These are phyloP conservation scores for Acanthisitta chloris DNA, from an alignment of 2,113 vertebrate genomes.

Conservation along the genomic window DNA sequence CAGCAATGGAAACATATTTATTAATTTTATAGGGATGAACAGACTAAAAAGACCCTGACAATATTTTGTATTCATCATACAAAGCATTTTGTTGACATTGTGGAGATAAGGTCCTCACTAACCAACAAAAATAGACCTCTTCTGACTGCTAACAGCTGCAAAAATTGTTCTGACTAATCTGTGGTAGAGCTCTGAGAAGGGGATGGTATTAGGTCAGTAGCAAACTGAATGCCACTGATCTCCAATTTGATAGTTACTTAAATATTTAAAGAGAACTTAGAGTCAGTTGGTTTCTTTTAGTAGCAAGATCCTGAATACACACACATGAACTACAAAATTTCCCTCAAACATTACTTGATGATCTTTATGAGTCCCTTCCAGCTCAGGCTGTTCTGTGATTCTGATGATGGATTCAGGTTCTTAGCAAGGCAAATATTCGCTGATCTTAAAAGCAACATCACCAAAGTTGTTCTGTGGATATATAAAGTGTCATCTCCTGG, in stretches of 20 bases:
- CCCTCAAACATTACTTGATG: not conserved
- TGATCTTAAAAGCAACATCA: not conserved
- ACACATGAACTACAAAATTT: not conserved
- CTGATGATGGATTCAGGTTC: accelerated
- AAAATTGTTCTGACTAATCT: not conserved
- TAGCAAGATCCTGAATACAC: not conserved
- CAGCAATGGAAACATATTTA: slow-evolving; percentile 12
- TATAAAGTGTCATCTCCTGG: not conserved
- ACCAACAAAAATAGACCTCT: not conserved
- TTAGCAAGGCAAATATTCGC: not conserved
- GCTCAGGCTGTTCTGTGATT: not conserved
- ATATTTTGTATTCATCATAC: slow-evolving; percentile 6
- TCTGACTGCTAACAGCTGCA: not conserved
- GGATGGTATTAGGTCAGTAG: not conserved
- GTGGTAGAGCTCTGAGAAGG: not conserved
- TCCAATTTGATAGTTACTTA: not conserved
- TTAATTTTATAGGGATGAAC: slow-evolving; percentile 31
- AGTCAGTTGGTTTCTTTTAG: accelerated
- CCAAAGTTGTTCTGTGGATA: accelerated
- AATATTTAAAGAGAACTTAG: not conserved
- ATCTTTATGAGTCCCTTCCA: not conserved
- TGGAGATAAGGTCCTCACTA: not conserved
- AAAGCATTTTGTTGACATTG: not conserved
- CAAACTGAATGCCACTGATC: not conserved
- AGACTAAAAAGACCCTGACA: not conserved